Percentiles rank a stretch among this genome's conserved stretches.
phyloP scores from a whole-genome alignment of 2,888 invertebrate genomes.

The Onchidella celtica region DNA sequence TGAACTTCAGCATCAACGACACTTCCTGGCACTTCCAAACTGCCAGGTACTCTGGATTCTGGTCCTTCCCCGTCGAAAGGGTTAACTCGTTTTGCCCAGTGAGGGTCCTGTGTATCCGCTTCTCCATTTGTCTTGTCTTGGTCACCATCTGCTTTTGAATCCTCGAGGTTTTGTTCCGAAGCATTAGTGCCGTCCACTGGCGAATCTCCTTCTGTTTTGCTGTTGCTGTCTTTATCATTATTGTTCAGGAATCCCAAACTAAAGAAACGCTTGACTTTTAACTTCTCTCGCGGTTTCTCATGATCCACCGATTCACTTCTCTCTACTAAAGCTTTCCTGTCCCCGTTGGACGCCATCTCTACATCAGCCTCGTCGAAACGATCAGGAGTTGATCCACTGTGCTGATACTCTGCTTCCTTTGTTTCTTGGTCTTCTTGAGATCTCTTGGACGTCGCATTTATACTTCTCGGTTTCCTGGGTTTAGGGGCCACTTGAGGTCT shows the following conservation, averaged over 20 bases:
- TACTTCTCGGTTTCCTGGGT: no score
- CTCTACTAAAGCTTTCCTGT: neutral
- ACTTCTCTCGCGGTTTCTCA: neutral
- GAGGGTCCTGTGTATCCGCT: neutral
- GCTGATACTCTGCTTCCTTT: neutral
- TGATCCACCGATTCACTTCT: constrained; percentile 23
- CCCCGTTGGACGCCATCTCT: neutral
- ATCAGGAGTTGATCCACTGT: neutral
- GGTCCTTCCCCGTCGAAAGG: constrained; percentile 2
- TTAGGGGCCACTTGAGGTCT: neutral
- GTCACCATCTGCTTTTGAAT: neutral
- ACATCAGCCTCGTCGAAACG: neutral
- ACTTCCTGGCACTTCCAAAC: neutral
- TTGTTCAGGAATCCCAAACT: neutral
- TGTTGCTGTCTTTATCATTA: neutral
- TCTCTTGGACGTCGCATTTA: neutral
- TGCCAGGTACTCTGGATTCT: neutral
- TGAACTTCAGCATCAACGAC: neutral
- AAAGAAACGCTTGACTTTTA: neutral
- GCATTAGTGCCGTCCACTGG: neutral
- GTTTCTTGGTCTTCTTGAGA: neutral
- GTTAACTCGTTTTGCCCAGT: neutral
- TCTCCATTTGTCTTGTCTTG: neutral
- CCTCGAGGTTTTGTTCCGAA: neutral
- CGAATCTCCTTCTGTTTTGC: neutral